These are phyloP conservation scores for Zoanthus sansibaricus DNA, from an alignment of 92 coral and sea anemone genomes.

Conservation along the genomic window DNA sequence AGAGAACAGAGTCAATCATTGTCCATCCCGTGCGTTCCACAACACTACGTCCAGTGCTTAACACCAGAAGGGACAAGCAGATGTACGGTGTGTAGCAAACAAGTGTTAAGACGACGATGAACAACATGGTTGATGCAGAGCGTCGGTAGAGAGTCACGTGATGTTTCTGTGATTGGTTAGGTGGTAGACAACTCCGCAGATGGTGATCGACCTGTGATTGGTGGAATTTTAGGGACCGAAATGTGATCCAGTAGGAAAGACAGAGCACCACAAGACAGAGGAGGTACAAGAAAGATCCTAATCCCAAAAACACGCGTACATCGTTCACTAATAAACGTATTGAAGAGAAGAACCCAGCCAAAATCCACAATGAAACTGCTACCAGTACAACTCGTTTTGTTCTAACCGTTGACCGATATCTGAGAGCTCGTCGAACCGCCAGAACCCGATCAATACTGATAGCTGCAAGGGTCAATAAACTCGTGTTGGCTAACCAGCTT, in stretches of 20 bases:
- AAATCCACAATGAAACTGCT: constrained; percentile 18
- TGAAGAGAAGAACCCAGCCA: constrained; percentile 34
- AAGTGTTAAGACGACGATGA: constrained; percentile 6
- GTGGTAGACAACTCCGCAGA: not conserved
- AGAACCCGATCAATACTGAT: constrained; percentile 39
- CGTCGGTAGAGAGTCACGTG: constrained; percentile 19
- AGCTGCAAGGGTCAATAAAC: constrained; percentile 29
- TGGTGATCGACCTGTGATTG: constrained; percentile 11
- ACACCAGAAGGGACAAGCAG: not conserved
- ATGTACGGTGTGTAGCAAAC: constrained; percentile 24
- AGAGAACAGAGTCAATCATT: constrained; percentile 27
- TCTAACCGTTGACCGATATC: constrained; percentile 38
- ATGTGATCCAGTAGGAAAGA: constrained; percentile 23
- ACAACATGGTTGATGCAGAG: constrained; percentile 34
- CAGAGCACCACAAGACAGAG: constrained; percentile 30
- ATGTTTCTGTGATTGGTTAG: not conserved
- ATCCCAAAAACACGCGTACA: constrained; percentile 32
- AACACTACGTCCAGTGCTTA: constrained; percentile 1
- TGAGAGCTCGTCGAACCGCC: constrained; percentile 27
- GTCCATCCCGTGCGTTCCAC: constrained; percentile 35
- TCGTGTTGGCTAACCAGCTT: constrained; percentile 32
- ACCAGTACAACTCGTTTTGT: constrained; percentile 26
- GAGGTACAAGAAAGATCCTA: constrained; percentile 26
- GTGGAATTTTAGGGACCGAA: constrained; percentile 26
- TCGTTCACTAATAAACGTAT: constrained; percentile 12